Conservation (phyloP, 2,113 vertebrate genomes). For the Scartelaos histophorus region DNA sequence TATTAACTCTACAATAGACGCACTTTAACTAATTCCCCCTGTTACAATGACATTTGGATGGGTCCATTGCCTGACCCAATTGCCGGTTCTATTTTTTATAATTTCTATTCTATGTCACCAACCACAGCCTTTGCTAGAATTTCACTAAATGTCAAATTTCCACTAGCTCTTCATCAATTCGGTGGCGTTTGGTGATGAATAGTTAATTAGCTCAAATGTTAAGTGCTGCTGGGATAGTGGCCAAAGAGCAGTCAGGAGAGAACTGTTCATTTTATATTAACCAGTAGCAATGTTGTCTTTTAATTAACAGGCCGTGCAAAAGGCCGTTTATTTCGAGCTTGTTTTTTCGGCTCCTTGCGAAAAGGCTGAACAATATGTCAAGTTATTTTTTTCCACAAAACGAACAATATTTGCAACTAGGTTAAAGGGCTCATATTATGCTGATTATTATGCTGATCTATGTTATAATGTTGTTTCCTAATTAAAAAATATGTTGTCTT, state of each 20-base stretch:
- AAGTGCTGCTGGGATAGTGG: not conserved
- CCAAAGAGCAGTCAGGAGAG: not conserved
- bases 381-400: not conserved
- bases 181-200: not conserved
- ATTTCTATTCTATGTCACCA: not conserved
- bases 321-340: not conserved
- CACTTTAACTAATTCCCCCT: not conserved
- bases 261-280: not conserved
- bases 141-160: constrained; percentile 4
- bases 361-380: not conserved
- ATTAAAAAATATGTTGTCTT: too few relatives aligned
- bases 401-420: not conserved
- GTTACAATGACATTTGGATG: not conserved
- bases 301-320: not conserved
- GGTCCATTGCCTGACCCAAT: not conserved
- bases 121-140: not conserved
- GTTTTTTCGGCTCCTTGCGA: not conserved
- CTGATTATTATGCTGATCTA: too few relatives aligned
- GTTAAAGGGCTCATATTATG: too few relatives aligned
- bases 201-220: constrained; percentile 8
- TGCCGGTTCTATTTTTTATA: not conserved
- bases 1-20: not conserved
- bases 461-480: too few relatives aligned
- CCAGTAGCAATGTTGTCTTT: not conserved
- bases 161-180: not conserved